Evolutionary conservation across 35 echinoderm and acorn worm genomes (phyloP).

Genomic region (Patiria miniata): DNA sequence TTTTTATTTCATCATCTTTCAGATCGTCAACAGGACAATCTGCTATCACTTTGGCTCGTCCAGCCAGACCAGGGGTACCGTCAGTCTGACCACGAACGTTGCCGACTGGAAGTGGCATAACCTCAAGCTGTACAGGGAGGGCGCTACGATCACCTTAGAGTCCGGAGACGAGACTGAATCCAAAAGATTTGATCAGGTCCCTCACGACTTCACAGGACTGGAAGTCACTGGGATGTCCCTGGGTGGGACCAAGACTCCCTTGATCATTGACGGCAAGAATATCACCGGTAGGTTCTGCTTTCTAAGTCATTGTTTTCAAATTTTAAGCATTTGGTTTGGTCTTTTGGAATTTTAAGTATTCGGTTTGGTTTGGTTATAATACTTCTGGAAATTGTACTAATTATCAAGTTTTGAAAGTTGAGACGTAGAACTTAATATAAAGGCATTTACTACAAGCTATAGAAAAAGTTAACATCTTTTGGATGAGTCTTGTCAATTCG

Average conservation of each 20-base stretch:
- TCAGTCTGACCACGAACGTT: slow-evolving; percentile 33
- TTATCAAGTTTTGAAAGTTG: no score
- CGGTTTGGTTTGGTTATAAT: background rate
- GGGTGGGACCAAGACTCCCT: slow-evolving; percentile 57
- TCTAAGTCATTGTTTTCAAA: no score
- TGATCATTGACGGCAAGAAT: slow-evolving; percentile 61
- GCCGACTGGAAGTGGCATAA: slow-evolving; percentile 81
- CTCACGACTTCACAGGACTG: slow-evolving; percentile 83
- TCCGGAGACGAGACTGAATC: slow-evolving; percentile 50
- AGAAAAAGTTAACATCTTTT: no score
- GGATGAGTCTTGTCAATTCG: no score
- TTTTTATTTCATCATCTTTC: background rate
- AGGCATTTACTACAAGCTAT: no score
- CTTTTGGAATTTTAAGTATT: background rate
- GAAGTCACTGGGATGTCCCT: slow-evolving; percentile 53
- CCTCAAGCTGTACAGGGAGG: slow-evolving; percentile 53
- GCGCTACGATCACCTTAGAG: slow-evolving; percentile 44
- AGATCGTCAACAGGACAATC: slow-evolving; percentile 54
- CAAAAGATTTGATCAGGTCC: slow-evolving; percentile 52
- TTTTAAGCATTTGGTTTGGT: no score
- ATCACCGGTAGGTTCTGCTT: slow-evolving; percentile 60
- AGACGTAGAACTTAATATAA: no score
- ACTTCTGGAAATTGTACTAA: background rate
- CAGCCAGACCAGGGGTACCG: slow-evolving; percentile 39
- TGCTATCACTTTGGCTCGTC: slow-evolving; percentile 63